Conservation (phyloP, 2,888 invertebrate genomes). For the Stenurella melanura region DNA sequence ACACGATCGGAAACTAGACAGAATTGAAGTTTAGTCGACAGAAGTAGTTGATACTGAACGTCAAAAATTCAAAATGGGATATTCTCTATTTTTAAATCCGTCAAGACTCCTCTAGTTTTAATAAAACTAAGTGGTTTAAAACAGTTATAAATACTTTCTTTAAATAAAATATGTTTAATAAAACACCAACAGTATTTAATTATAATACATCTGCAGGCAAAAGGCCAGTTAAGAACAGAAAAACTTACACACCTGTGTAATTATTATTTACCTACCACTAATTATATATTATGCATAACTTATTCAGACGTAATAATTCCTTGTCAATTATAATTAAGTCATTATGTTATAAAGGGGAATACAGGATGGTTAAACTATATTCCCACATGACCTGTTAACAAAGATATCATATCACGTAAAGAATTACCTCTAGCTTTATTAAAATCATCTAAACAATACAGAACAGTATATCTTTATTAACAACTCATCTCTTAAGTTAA, state of each 20-base stretch:
- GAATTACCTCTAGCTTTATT: too few relatives aligned
- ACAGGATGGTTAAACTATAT: not conserved
- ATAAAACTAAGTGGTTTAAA: not conserved
- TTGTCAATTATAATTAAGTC: not conserved
- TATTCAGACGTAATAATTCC: not conserved
- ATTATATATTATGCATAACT: not conserved
- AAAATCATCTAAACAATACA: too few relatives aligned
- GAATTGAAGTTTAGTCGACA: too few relatives aligned
- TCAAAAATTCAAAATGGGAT: too few relatives aligned
- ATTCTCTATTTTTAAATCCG: too few relatives aligned
- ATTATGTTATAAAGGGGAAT: not conserved
- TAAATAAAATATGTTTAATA: not conserved
- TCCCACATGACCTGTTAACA: not conserved
- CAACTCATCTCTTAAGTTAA: too few relatives aligned
- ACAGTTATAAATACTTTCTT: not conserved
- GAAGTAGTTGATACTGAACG: too few relatives aligned
- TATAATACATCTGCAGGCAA: constrained; percentile 1
- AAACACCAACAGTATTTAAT: not conserved
- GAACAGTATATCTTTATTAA: too few relatives aligned
- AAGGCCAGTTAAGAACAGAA: not conserved
- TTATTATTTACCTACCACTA: constrained; percentile 10
- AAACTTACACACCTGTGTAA: constrained; percentile 18
- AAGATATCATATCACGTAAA: too few relatives aligned
- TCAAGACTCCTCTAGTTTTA: too few relatives aligned
- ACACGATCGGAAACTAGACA: too few relatives aligned